Evolutionary conservation across 2,888 invertebrate genomes (phyloP).

Genomic region (Drosophila macrospina): DNA sequence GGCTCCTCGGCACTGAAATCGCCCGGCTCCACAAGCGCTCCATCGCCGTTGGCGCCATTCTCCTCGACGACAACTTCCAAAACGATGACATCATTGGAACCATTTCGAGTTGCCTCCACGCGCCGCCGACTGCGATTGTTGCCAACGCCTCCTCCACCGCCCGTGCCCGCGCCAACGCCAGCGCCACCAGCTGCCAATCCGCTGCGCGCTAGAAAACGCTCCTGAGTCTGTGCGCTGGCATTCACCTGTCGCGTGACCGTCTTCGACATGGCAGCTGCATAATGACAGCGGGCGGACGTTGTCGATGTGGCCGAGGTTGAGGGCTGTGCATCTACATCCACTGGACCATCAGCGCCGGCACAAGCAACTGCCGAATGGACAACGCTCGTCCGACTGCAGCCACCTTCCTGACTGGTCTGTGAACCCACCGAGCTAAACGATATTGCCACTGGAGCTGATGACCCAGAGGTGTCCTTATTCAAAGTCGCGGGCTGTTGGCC

Average conservation of each 20-base stretch:
- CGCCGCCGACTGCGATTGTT: constrained; percentile 39
- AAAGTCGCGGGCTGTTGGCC: no score
- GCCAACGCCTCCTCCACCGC: neutral
- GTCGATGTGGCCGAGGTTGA: constrained; percentile 78
- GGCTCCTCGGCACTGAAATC: constrained; percentile 80
- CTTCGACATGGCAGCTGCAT: constrained; percentile 70
- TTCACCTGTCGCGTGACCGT: constrained; percentile 77
- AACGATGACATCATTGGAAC: constrained; percentile 52
- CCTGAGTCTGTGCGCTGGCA: constrained; percentile 83
- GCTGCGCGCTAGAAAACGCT: constrained; percentile 74
- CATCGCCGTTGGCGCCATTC: constrained; percentile 30
- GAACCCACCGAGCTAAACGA: constrained; percentile 64
- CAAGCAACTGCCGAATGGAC: neutral
- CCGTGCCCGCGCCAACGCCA: no score
- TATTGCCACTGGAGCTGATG: constrained; percentile 32
- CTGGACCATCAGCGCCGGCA: constrained; percentile 12
- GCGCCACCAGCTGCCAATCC: constrained; percentile 21
- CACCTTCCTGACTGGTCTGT: constrained; percentile 65
- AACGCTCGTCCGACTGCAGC: constrained; percentile 80
- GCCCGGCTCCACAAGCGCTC: constrained; percentile 52
- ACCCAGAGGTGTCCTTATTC: constrained; percentile 26
- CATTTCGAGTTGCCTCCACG: constrained; percentile 43
- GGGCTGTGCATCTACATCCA: constrained; percentile 78
- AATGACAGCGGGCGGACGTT: constrained; percentile 79
- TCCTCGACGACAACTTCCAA: constrained; percentile 68